Base-by-base conservation (phyloP, 2,888 invertebrate species). In the Ochropleura plecta region DNA sequence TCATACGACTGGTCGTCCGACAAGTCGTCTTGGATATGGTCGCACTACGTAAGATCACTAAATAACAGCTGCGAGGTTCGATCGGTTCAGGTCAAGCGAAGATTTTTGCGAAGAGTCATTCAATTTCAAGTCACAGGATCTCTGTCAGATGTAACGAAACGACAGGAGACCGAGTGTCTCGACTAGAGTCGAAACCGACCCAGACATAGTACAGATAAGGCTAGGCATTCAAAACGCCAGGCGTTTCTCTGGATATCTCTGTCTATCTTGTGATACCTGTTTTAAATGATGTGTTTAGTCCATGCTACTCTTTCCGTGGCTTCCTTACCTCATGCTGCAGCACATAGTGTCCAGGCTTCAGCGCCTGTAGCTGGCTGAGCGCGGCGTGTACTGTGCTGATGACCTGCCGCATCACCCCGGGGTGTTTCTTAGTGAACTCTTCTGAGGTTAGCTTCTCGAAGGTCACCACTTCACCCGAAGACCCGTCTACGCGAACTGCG, bases 261-360 rank as follows among this genome's bases (percentile, higher is more conserved):
- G 14, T 57, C 5, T 8, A 40, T 8, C 16, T 59, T 30, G 30
- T 8, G 0, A 7, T 30, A 59, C 30, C 14, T 40, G 30, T 59
- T 30, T 40, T 53, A 12, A 55, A 5, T 20, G 8, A 59, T 8
- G 1, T 8, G 30, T 14, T 30, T 8, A 5, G 8, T 30, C 30
- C 16, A 7, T 30, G 57, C 30, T 30, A 57, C 14, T 49, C 3
- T 60, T 44, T 44, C n/a, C n/a, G 6, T n/a, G 6, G 42, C 4
- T 57, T 30, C 49, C 59, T 51, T 14, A 95, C 95, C 91, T 95
- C 93, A 76, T 95, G 95, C 7, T 87, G 85, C 67, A 96, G 79
- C 18, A 95, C 51, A 72, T 95, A 96, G 44, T 89, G 78, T 0
- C 94, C 95, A 0, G 95, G 93, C 85, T 89, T 68, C 63, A 96